Evolutionary conservation across 2,797 vertebrate genomes (phyloP), one percentile per base, ranked within the genome.

Genomic region (Pseudochaenichthys georgianus): DNA sequence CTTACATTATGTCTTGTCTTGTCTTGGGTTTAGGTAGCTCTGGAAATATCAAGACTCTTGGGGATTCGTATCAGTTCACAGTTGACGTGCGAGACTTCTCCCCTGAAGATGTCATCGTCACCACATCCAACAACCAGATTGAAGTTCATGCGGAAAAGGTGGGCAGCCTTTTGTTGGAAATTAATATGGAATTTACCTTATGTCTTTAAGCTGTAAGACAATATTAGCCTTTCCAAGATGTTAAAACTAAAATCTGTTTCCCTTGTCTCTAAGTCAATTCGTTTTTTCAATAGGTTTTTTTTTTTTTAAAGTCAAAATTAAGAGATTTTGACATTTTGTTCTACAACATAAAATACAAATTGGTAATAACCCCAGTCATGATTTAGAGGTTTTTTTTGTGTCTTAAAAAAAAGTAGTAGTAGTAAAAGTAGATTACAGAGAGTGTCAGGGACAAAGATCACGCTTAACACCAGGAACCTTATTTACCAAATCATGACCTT

Each of bases 111-210:
- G 97, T 99, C 83, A 97, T 99, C 0, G 98, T 99, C 85, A 99
- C 98, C 90, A 99, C 97, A 0, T 99, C 97, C 86, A 99, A 99
- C 94, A 99, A 98, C 91, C 97, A 99, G 93, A 99, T 99, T 11
- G 98, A 99, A 92, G 98, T 99, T 53, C 97, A 89, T 1, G 98
- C 98, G 0, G 98, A 99, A 92, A 99, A 99, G 97, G 98, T 99
- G 61, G 10, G 76, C 3, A 3, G 23, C 17, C 16, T 34, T 51
- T 2, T 15, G 17, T 51, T 31, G 10, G 9, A 38, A 38, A 38
- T 38, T 0, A 38, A 43, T 61, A 64, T 34, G 12, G 5, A 28
- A n/a, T 3, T 8, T 51, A 4, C 8, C 34, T 57, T 12, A 9
- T 28, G n/a, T 64, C 28, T 31, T 21, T 38, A 38, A 38, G 7